These are phyloP conservation scores for Onychomys torridus DNA, from an alignment of 2,797 vertebrate genomes.

Conservation along the genomic window DNA sequence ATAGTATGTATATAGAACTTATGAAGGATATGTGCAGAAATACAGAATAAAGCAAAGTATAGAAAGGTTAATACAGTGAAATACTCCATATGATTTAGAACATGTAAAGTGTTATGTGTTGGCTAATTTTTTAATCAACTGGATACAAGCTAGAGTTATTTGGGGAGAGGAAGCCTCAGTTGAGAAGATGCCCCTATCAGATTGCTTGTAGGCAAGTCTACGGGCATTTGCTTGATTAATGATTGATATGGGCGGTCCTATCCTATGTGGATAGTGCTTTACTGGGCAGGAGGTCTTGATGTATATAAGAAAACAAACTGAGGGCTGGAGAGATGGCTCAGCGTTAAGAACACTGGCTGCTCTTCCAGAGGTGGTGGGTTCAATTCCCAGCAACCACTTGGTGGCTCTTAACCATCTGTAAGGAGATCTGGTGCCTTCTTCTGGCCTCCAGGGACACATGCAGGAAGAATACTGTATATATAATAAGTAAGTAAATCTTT, in stretches of 20 bases:
- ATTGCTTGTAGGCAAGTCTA: not conserved
- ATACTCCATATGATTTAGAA: not conserved
- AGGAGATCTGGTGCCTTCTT: no score
- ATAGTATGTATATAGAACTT: not conserved
- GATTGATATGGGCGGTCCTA: not conserved
- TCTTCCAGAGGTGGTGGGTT: no score
- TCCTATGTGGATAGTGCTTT: not conserved
- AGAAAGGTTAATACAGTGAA: not conserved
- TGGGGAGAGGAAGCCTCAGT: no score
- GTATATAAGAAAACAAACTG: not conserved
- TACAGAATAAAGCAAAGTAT: slow-evolving; percentile 9
- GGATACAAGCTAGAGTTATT: no score
- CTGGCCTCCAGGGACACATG: no score
- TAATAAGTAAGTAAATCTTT: no score
- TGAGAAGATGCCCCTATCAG: not conserved
- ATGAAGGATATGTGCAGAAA: not conserved
- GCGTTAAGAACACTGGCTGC: no score
- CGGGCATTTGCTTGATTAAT: not conserved
- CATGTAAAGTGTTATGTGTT: not conserved
- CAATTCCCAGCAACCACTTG: no score
- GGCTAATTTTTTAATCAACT: not conserved
- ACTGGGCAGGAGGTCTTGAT: not conserved
- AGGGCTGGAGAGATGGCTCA: no score
- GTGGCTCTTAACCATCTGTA: no score
- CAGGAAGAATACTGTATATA: no score